A percentile compares a stretch with the other conserved stretches of the same genome.
These are phyloP conservation scores for Thripadectes ignobilis DNA, from an alignment of 2,797 vertebrate species.

Conservation along the genomic window DNA sequence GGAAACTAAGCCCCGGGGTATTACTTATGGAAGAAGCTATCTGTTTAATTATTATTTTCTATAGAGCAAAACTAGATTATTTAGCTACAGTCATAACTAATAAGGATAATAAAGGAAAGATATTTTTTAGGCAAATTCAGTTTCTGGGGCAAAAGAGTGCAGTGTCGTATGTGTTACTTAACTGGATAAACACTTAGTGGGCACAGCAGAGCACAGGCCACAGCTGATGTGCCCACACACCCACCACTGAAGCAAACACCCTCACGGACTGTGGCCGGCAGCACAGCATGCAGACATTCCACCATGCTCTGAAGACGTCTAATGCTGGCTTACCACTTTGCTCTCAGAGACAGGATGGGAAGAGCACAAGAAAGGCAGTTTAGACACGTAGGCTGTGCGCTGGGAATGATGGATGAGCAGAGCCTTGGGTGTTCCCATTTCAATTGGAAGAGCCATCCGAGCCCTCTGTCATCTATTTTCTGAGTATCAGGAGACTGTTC, in stretches of 20 bases:
- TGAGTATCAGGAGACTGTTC: background rate
- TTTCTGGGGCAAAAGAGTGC: background rate
- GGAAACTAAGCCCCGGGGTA: background rate
- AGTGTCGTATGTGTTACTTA: background rate
- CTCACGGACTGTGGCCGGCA: fast-evolving
- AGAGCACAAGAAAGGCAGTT: background rate
- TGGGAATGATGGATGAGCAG: background rate
- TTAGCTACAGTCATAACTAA: background rate
- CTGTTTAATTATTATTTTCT: background rate
- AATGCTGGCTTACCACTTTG: background rate
- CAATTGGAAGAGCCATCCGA: background rate
- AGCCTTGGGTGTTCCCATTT: background rate
- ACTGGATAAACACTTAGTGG: background rate
- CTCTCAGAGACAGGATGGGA: background rate
- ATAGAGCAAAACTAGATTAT: background rate
- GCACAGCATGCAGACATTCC: background rate
- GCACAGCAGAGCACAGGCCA: background rate
- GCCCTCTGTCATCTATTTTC: background rate
- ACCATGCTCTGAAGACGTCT: background rate
- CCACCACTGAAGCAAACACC: background rate
- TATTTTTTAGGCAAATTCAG: background rate
- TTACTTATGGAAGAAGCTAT: background rate
- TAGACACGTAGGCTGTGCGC: background rate
- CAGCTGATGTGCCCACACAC: background rate
- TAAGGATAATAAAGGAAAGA: background rate